These are phyloP conservation scores for Campylomormyrus numenius DNA, from an alignment of 2,113 vertebrate genomes.

Conservation along the genomic window DNA sequence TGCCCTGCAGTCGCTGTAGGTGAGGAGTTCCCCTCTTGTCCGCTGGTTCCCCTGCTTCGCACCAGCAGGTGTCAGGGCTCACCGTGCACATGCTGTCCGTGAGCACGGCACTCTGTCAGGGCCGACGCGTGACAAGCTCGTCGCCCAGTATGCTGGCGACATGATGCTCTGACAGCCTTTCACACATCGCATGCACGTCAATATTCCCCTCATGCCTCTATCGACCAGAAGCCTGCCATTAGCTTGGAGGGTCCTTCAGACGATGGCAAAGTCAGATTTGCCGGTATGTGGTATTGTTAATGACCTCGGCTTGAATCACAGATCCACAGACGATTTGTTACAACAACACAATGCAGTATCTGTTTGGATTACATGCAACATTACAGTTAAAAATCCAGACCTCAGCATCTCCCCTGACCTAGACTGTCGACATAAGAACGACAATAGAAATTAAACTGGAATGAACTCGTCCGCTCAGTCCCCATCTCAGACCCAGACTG, in stretches of 20 bases:
- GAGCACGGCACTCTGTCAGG: background rate
- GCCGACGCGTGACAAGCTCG: background rate
- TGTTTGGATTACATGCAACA: background rate
- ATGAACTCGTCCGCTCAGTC: background rate
- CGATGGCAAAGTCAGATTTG: background rate
- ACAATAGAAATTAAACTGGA: background rate
- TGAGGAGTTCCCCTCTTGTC: background rate
- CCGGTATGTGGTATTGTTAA: background rate
- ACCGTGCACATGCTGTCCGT: background rate
- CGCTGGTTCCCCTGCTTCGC: background rate
- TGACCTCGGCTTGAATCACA: background rate
- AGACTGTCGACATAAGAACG: slow-evolving; percentile 36
- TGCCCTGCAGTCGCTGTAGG: background rate
- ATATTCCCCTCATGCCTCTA: background rate
- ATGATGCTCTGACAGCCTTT: background rate
- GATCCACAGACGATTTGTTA: background rate
- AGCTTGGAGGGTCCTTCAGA: background rate
- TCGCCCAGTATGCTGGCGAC: background rate
- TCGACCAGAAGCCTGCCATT: background rate
- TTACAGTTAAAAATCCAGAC: background rate
- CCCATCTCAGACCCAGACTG: slow-evolving; percentile 12
- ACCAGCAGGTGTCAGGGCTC: background rate
- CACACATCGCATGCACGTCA: background rate
- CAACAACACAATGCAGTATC: background rate
- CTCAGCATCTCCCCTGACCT: background rate